phyloP scores from a whole-genome alignment of 2,888 invertebrate genomes.

The Aphrophora alni region DNA sequence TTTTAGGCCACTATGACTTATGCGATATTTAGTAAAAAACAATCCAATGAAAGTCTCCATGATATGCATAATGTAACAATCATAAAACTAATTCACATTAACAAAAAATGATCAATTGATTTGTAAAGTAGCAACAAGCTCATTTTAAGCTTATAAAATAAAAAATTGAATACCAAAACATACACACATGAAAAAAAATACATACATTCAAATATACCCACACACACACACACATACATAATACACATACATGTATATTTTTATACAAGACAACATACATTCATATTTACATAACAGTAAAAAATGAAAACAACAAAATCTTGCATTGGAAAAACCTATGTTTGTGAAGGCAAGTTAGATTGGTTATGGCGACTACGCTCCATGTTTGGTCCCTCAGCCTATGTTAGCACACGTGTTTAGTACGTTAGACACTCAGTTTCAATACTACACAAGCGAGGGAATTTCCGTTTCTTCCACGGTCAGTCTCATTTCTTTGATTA shows the following conservation, averaged over 20 bases:
- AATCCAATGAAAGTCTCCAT: too few species aligned
- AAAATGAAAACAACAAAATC: not conserved
- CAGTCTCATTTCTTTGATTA: constrained; percentile 32
- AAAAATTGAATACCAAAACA: not conserved
- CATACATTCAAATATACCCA: not conserved
- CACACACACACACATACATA: too few species aligned
- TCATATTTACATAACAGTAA: not conserved
- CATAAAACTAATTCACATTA: too few species aligned
- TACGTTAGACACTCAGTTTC: constrained; percentile 37
- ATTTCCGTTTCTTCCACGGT: constrained; percentile 38
- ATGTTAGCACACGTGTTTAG: constrained; percentile 12
- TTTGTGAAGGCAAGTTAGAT: not conserved
- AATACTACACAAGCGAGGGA: constrained; percentile 36
- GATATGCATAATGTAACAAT: too few species aligned
- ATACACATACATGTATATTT: not conserved
- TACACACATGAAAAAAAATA: not conserved
- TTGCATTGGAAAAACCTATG: not conserved
- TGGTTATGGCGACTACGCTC: not conserved
- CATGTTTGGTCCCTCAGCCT: not conserved
- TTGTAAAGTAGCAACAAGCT: not conserved
- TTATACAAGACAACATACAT: not conserved
- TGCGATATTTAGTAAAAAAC: too few species aligned
- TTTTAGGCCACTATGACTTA: too few species aligned
- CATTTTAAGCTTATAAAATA: not conserved
- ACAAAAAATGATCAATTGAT: too few species aligned